Base-by-base conservation (phyloP, 1,140 invertebrate species). In the Drosophila funebris region DNA sequence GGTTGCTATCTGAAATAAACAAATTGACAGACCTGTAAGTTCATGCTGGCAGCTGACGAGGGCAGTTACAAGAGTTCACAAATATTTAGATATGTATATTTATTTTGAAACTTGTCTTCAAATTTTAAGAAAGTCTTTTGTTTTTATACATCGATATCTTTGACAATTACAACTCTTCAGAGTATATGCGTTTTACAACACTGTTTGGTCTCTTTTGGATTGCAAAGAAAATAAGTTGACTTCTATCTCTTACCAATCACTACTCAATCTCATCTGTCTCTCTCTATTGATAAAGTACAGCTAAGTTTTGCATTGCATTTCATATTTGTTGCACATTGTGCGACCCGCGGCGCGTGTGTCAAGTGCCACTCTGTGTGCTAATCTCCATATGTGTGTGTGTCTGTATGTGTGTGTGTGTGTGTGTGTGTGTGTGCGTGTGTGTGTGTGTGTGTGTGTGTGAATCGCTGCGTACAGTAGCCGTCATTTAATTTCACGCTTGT, bases 401-500 rank as follows among this genome's bases (percentile, higher is more conserved):
- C 39, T 20, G 9, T 31, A 8, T 9, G 9, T 2, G 46, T 36
- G 29, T 24, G 46, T 20, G 37, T 27, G 54, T 53, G 29, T 54
- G 36, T 13, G 16, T 39, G 11, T 24, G 1, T 18, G 44, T 9
- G 37, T 54, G 37, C 29, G 36, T 57, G 52, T 20, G 48, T 27
- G 36, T 29, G 20, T 22, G 58, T 46, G 22, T 5, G 2, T 27
- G 24, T 27, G 24, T 27, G 6, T 62, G 48, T 48, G 58, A 22
- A 57, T 53, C 27, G 50, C 58, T 66, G 52, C n/a, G 61, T 24
- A 62, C 46, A 69, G 68, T 66, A 50, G 48, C 52, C 78, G 56
- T 69, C 80, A 76, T 81, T 77, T 76, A 53, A 76, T 64, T 81
- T 81, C 57, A 61, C 58, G 78, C 73, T 63, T 67, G 62, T 57